A percentile compares a stretch with the other conserved stretches of the same genome.
Evolutionary conservation across 2,113 vertebrate species (phyloP).

Genomic region (Leucosticte australis): DNA sequence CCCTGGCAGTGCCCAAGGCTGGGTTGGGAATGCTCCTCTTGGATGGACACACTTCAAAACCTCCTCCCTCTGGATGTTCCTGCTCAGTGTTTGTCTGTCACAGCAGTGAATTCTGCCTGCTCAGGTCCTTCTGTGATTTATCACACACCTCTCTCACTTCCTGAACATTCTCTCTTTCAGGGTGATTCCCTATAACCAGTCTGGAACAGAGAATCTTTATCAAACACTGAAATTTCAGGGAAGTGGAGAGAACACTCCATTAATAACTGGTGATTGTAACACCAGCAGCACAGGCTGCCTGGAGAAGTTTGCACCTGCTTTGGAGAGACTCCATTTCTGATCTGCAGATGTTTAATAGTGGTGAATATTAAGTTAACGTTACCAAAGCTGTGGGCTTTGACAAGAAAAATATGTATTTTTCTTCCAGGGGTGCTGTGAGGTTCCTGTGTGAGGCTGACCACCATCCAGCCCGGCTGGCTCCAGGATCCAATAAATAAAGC

Average conservation of each 20-base stretch:
- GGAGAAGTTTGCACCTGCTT: neutral
- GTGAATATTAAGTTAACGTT: neutral
- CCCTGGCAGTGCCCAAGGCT: neutral
- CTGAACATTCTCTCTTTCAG: neutral
- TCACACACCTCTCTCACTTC: neutral
- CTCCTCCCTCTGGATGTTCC: neutral
- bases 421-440: neutral
- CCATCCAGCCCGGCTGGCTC: neutral
- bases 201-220: neutral
- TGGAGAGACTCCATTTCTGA: neutral
- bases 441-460: neutral
- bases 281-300: neutral
- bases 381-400: neutral
- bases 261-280: accelerated
- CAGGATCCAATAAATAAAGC: neutral
- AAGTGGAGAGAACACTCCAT: neutral
- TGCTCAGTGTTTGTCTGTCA: neutral
- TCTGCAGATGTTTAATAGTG: neutral
- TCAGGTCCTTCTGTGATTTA: neutral
- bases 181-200: neutral
- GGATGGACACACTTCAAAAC: neutral
- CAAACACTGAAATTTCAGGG: accelerated
- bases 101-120: neutral
- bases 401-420: neutral
- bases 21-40: neutral